Evolutionary conservation across 2,888 invertebrate species (phyloP).

Genomic region (Tipula vernalis): DNA sequence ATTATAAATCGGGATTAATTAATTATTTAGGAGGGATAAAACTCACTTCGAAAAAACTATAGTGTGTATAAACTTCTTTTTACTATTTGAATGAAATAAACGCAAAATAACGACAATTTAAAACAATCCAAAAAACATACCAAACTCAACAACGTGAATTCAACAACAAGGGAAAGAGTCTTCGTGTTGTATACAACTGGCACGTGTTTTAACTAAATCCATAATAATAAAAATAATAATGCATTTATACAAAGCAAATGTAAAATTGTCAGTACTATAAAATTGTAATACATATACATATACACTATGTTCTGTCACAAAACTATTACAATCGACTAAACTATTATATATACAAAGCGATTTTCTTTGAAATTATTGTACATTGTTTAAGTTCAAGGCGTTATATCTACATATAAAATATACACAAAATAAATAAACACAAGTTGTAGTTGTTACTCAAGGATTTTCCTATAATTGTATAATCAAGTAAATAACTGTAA

Average conservation of each 20-base stretch:
- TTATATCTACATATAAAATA: neutral
- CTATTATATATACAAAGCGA: neutral
- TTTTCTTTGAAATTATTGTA: neutral
- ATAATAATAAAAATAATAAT: neutral
- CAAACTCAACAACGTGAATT: neutral
- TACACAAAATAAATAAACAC: neutral
- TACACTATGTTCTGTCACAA: neutral
- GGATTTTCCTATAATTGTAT: neutral
- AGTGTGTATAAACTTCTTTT: too few species aligned
- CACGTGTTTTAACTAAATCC: neutral
- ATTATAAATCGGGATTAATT: too few species aligned
- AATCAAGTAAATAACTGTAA: neutral
- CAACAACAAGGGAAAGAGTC: neutral
- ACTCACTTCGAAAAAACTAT: too few species aligned
- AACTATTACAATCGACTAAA: neutral
- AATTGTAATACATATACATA: neutral
- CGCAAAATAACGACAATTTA: too few species aligned
- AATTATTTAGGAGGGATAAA: too few species aligned
- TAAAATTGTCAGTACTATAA: neutral
- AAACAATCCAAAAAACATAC: too few species aligned
- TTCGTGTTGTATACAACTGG: neutral
- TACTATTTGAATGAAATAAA: too few species aligned
- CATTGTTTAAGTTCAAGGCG: neutral
- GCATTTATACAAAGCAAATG: neutral
- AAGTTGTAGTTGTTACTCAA: neutral